Evolutionary conservation across 23 tunicate species (phyloP).

Genomic region (Trididemnum nubilum): DNA sequence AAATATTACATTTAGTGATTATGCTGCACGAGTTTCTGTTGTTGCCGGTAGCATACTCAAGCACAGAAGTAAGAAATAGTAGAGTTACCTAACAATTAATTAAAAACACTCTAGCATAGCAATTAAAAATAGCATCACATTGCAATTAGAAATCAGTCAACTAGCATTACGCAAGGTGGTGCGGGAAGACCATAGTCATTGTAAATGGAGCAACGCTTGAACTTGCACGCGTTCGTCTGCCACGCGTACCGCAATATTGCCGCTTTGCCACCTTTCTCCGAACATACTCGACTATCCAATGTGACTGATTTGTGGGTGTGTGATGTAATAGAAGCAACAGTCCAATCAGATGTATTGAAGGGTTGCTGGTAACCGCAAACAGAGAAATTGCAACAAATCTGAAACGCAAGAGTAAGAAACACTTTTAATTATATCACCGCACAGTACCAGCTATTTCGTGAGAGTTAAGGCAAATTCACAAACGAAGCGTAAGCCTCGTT

Average conservation of each 20-base stretch:
- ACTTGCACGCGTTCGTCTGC: slow-evolving; percentile 59
- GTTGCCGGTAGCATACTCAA: too few species aligned
- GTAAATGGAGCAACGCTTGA: slow-evolving; percentile 66
- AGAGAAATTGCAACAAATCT: slow-evolving; percentile 57
- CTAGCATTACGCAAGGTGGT: slow-evolving; percentile 34
- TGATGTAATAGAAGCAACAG: slow-evolving; percentile 25
- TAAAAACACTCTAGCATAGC: neutral
- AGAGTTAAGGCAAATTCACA: too few species aligned
- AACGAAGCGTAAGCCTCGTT: too few species aligned
- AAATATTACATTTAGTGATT: too few species aligned
- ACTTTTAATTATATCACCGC: too few species aligned
- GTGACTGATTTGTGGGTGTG: slow-evolving; percentile 39
- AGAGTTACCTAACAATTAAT: neutral
- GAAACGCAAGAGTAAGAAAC: too few species aligned
- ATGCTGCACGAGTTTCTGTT: too few species aligned
- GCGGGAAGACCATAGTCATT: slow-evolving; percentile 48
- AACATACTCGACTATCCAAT: slow-evolving; percentile 13
- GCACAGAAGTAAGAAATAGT: too few species aligned
- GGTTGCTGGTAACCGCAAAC: slow-evolving; percentile 37
- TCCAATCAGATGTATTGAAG: slow-evolving; percentile 27
- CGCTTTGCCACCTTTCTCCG: neutral
- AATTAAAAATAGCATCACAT: neutral
- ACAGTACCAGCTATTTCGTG: too few species aligned
- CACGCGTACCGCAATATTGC: slow-evolving; percentile 57
- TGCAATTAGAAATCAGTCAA: too few species aligned